Evolutionary conservation across 2,888 invertebrate species (phyloP).

Genomic region (Subacronicta megacephala): DNA sequence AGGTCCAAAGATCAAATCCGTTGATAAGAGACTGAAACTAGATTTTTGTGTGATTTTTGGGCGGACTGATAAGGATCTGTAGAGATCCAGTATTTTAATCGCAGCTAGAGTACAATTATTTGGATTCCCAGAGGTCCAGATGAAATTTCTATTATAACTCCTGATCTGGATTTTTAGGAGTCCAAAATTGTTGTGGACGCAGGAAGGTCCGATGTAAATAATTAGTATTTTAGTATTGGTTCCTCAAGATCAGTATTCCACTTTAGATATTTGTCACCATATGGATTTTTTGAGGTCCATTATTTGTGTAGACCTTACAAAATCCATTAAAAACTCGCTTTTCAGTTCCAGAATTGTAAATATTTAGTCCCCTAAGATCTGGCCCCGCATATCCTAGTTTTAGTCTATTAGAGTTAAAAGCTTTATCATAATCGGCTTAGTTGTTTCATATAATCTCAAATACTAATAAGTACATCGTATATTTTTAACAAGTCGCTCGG

Average conservation of each 20-base stretch:
- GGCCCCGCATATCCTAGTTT: conserved; percentile 35
- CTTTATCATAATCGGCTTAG: conserved; percentile 18
- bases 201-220: neutral
- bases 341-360: conserved; percentile 6
- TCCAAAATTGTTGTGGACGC: neutral
- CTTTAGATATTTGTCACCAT: conserved; percentile 5
- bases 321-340: conserved; percentile 17
- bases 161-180: neutral
- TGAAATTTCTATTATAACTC: neutral
- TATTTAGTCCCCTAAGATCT: conserved; percentile 24
- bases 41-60: conserved; percentile 6
- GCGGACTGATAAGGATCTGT: neutral
- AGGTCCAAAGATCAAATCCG: conserved; percentile 1
- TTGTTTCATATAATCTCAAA: conserved; percentile 31
- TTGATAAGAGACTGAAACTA: conserved; percentile 15
- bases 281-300: conserved; percentile 1
- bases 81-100: neutral
- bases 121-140: neutral
- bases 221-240: conserved; percentile 19
- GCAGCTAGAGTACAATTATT: conserved; percentile 1
- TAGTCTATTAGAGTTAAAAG: conserved; percentile 9
- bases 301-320: neutral
- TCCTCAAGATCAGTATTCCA: conserved; percentile 31
- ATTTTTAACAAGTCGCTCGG: conserved; percentile 1
- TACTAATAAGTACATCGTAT: conserved; percentile 34